Conservation (phyloP, 1,140 invertebrate species). For the Saccostrea glomerata region DNA sequence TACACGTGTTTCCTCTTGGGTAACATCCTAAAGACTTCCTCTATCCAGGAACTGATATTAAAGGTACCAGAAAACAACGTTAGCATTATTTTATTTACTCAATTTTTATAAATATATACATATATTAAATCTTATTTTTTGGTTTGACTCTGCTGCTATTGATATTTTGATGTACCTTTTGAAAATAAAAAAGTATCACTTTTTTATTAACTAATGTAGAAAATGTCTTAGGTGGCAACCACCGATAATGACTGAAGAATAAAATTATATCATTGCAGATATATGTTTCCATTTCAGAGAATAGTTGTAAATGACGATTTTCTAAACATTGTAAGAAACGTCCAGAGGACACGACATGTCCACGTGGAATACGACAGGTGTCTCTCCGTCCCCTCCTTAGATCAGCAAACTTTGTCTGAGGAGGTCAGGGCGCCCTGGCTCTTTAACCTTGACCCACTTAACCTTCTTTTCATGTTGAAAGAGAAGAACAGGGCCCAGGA, state of each 20-base stretch:
- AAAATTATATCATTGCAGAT: too few species aligned
- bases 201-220: too few species aligned
- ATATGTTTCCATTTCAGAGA: conserved; percentile 27
- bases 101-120: too few species aligned
- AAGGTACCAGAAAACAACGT: background rate
- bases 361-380: conserved; percentile 41
- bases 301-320: conserved; percentile 54
- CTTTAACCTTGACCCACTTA: conserved; percentile 54
- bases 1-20: background rate
- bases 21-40: background rate
- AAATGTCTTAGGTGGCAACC: too few species aligned
- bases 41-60: background rate
- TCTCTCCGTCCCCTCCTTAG: conserved; percentile 37
- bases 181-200: too few species aligned
- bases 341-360: conserved; percentile 39
- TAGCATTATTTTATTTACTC: too few species aligned
- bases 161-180: too few species aligned
- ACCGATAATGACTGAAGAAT: too few species aligned
- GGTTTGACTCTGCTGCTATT: too few species aligned
- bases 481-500: conserved; percentile 57
- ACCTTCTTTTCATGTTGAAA: conserved; percentile 52
- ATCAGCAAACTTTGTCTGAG: conserved; percentile 28
- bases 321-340: background rate
- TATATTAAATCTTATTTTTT: too few species aligned
- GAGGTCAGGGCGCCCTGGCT: conserved; percentile 52